These are phyloP conservation scores for Felis catus DNA, from an alignment of 2,113 vertebrate genomes.

Conservation along the genomic window F.catus_Fca126_mat1.0 CM031415.1:185573501-185574000, in stretches of 20 bases:
- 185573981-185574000: not conserved
- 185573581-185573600: not conserved
- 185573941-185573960: not conserved
- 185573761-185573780: not conserved
- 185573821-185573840: not conserved
- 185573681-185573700: not conserved
- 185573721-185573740: not conserved
- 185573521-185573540: not conserved
- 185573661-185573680: not conserved
- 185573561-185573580: not conserved
- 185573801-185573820: not conserved
- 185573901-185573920: not conserved
- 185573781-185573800: not conserved
- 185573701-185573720: not conserved
- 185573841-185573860: not conserved
- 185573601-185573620: not conserved
- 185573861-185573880: not conserved
- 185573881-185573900: slow-evolving; percentile 32
- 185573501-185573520: not conserved
- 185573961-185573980: not conserved
- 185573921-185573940: not conserved
- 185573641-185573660: not conserved
- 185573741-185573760: not conserved
- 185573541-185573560: not conserved
- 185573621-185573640: not conserved